Percentiles rank a stretch among this genome's conserved stretches.
phyloP scores from a whole-genome alignment of 2,888 invertebrate genomes.

The Synergus japonicus region DNA sequence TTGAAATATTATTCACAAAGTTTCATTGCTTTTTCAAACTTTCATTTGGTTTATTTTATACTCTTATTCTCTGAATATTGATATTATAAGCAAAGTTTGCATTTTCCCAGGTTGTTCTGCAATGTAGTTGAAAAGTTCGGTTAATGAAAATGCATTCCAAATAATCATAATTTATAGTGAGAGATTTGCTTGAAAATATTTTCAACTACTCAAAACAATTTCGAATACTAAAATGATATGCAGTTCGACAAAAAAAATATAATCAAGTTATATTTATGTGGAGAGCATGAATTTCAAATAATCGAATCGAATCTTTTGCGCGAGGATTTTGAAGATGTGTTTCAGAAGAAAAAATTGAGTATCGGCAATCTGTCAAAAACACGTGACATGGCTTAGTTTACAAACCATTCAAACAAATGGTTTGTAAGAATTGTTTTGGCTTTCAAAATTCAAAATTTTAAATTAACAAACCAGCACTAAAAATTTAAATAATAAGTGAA shows the following conservation, averaged over 20 bases:
- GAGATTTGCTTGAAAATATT: no score
- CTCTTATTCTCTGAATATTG: slow-evolving; percentile 10
- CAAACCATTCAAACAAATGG: slow-evolving; percentile 26
- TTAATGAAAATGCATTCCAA: slow-evolving; percentile 10
- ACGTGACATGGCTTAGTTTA: slow-evolving; percentile 35
- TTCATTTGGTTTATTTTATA: no score
- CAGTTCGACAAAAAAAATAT: no score
- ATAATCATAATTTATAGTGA: neutral
- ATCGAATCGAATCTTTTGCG: neutral
- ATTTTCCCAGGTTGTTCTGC: slow-evolving; percentile 13
- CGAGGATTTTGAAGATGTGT: neutral
- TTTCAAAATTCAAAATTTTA: neutral
- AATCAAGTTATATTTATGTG: no score
- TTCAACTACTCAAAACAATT: no score
- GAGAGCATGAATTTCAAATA: neutral
- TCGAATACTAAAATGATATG: no score
- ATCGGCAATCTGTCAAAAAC: neutral
- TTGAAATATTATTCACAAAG: neutral
- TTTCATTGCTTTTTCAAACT: no score
- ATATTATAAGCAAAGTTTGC: slow-evolving; percentile 11
- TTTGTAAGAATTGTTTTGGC: neutral
- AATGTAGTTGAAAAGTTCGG: neutral
- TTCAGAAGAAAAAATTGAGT: neutral
- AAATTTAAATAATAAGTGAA: slow-evolving; percentile 5
- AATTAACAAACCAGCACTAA: neutral